These are phyloP conservation scores for Clarias platycephalus DNA, from an alignment of 2,797 vertebrate species.

Conservation along the genomic window DNA sequence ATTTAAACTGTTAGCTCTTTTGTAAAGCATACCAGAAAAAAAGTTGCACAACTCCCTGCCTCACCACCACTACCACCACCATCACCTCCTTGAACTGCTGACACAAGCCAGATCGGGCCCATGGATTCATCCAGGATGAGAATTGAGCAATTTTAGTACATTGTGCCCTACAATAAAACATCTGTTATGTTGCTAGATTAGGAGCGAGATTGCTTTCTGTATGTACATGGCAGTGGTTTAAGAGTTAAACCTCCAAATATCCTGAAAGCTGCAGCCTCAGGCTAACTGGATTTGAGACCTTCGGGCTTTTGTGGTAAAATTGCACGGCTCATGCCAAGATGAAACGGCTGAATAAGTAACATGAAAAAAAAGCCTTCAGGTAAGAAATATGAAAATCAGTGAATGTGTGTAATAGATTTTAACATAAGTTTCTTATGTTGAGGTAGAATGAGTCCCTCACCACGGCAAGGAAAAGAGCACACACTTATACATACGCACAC, in stretches of 20 bases:
- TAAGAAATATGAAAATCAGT: slow-evolving; percentile 44
- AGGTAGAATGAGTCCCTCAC: slow-evolving; percentile 46
- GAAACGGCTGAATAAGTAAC: slow-evolving; percentile 81
- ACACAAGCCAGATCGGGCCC: neutral
- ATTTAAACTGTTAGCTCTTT: neutral
- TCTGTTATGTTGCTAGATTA: slow-evolving; percentile 1
- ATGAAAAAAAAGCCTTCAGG: slow-evolving; percentile 54
- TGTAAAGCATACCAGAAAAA: neutral
- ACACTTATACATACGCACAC: too few relatives aligned
- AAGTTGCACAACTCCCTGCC: neutral
- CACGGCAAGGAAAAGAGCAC: neutral
- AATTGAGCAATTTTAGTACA: neutral
- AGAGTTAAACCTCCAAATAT: slow-evolving; percentile 52
- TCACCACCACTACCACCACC: neutral
- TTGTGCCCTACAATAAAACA: neutral
- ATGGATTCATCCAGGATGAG: neutral
- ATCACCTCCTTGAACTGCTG: neutral
- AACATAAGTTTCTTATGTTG: slow-evolving; percentile 59
- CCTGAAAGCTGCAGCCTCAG: slow-evolving; percentile 67
- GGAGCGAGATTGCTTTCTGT: slow-evolving; percentile 5
- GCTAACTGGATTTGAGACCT: slow-evolving; percentile 70
- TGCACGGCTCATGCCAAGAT: slow-evolving; percentile 76
- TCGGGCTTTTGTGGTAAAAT: slow-evolving; percentile 70
- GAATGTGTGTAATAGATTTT: slow-evolving; percentile 63
- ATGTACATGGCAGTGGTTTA: slow-evolving; percentile 23